A percentile compares a stretch with the other conserved stretches of the same genome.
phyloP scores from a whole-genome alignment of 2,888 invertebrate genomes.

The Rhaphigaster nebulosa region DNA sequence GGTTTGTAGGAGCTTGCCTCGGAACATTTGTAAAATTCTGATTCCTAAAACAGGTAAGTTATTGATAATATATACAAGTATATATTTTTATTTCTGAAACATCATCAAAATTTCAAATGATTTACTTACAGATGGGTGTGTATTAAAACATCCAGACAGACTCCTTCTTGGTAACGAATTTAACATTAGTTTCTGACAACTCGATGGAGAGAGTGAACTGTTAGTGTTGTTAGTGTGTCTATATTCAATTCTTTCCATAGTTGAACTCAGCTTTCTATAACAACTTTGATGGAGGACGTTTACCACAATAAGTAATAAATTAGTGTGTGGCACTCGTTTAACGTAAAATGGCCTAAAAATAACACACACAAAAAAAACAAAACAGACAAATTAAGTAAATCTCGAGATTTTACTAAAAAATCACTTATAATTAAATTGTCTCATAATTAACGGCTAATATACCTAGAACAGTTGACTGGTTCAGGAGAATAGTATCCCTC shows the following conservation, averaged over 20 bases:
- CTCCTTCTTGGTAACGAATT: constrained; percentile 78
- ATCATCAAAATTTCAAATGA: not conserved
- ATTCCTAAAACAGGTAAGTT: not conserved
- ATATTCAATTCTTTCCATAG: constrained; percentile 71
- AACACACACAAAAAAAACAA: too few relatives aligned
- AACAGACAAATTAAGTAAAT: not conserved
- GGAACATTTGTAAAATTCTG: constrained; percentile 36
- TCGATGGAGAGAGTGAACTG: constrained; percentile 72
- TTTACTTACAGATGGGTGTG: constrained; percentile 73
- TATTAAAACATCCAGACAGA: constrained; percentile 82
- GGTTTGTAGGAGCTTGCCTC: not conserved
- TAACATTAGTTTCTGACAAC: constrained; percentile 81
- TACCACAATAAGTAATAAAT: constrained; percentile 82
- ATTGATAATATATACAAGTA: not conserved
- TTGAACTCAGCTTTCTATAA: constrained; percentile 71
- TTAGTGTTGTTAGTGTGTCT: constrained; percentile 51
- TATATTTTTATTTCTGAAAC: not conserved
- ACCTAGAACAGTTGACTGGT: constrained; percentile 65
- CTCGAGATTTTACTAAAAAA: not conserved
- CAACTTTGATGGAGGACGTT: constrained; percentile 72
- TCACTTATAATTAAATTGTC: not conserved
- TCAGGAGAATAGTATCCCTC: constrained; percentile 66
- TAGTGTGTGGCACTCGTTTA: constrained; percentile 81
- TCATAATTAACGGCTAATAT: constrained; percentile 5
- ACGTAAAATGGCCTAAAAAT: constrained; percentile 76